Evolutionary conservation across 1,140 invertebrate genomes (phyloP).

Genomic region (Drosophila hydei): DNA sequence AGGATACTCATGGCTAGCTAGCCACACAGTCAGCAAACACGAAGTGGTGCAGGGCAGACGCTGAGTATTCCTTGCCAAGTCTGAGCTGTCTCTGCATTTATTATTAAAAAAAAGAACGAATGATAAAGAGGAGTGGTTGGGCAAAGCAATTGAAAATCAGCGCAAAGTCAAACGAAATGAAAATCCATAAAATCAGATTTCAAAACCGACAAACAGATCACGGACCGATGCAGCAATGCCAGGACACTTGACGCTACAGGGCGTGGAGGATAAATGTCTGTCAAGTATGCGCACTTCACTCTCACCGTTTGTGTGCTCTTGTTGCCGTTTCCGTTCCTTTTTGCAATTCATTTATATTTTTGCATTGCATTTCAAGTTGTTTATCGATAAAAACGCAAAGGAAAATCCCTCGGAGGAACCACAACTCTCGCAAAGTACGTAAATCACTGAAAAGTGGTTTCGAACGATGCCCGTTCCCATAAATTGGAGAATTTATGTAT

Average conservation of each 20-base stretch:
- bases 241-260: conserved; percentile 48
- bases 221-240: conserved; percentile 18
- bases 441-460: conserved; percentile 53
- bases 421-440: conserved; percentile 38
- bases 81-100: conserved; percentile 46
- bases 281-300: conserved; percentile 27
- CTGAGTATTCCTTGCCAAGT: conserved; percentile 9
- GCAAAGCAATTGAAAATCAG: conserved; percentile 70
- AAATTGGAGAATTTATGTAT: conserved; percentile 62
- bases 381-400: conserved; percentile 57
- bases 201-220: conserved; percentile 75
- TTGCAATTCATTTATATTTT: conserved; percentile 41
- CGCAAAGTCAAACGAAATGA: conserved; percentile 78
- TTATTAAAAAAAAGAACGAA: conserved; percentile 51
- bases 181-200: conserved; percentile 81
- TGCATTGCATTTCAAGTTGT: conserved; percentile 78
- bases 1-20: conserved; percentile 1
- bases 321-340: conserved; percentile 25
- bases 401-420: conserved; percentile 18
- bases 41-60: not conserved
- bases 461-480: conserved; percentile 22
- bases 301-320: not conserved
- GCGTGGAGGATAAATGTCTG: conserved; percentile 50
- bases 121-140: not conserved
- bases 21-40: conserved; percentile 8